Conservation (phyloP, 2,888 invertebrate genomes). For the Nomada ferruginata region DNA sequence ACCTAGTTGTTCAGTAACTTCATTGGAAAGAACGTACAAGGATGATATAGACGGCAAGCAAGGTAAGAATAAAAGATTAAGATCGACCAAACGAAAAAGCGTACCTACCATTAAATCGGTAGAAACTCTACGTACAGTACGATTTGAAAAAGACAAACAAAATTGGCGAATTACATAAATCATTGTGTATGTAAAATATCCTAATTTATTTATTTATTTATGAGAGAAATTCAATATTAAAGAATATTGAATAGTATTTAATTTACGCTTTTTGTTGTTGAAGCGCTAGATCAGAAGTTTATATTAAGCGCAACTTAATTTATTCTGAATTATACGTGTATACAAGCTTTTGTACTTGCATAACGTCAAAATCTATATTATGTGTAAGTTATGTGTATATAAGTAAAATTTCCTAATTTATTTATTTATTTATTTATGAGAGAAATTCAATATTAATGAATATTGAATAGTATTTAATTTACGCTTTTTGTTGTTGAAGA, state of each 20-base stretch:
- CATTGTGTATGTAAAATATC: background rate
- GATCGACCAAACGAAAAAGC: background rate
- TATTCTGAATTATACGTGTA: no score
- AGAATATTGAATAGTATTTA: conserved; percentile 10
- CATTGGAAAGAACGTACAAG: background rate
- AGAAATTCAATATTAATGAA: conserved; percentile 2
- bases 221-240: conserved; percentile 9
- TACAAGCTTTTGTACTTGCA: background rate
- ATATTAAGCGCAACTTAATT: no score
- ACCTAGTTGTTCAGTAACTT: no score
- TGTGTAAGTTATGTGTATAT: background rate
- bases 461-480: conserved; percentile 15
- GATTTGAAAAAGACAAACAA: background rate
- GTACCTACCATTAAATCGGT: background rate
- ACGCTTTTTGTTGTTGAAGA: background rate
- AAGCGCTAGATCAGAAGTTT: background rate
- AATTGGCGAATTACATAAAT: background rate
- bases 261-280: background rate
- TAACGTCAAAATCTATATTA: background rate
- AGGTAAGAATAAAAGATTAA: background rate
- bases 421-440: conserved; percentile 6
- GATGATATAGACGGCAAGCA: background rate
- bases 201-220: background rate
- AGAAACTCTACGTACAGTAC: background rate
- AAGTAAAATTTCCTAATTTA: background rate